Evolutionary conservation across 2,888 invertebrate genomes (phyloP).

Genomic region (Eugnorisma glareosa): DNA sequence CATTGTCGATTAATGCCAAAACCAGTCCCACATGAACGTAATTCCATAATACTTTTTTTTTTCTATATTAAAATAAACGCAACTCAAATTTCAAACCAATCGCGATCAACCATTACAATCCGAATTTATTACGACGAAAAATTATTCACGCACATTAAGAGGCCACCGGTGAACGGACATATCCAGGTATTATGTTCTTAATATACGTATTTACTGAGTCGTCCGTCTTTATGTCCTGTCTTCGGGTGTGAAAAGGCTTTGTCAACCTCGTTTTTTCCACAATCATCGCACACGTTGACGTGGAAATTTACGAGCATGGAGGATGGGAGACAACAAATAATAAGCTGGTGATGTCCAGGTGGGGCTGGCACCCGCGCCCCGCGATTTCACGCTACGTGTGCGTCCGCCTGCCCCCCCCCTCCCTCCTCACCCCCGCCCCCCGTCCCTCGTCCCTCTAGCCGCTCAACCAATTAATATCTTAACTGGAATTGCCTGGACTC

Average conservation of each 20-base stretch:
- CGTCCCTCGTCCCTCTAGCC: constrained; percentile 65
- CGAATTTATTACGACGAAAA: constrained; percentile 89
- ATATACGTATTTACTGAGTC: constrained; percentile 78
- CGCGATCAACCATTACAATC: constrained; percentile 87
- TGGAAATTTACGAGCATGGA: constrained; percentile 90
- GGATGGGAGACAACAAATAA: constrained; percentile 90
- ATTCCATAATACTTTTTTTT: constrained; percentile 71
- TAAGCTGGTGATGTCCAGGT: constrained; percentile 86
- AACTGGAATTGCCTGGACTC: constrained; percentile 83
- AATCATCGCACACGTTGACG: constrained; percentile 90
- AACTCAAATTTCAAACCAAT: constrained; percentile 85
- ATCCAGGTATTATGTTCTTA: constrained; percentile 76
- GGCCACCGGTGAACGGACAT: constrained; percentile 77
- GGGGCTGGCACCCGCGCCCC: constrained; percentile 85
- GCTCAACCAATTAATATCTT: constrained; percentile 87
- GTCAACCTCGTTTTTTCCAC: constrained; percentile 87
- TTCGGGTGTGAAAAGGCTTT: constrained; percentile 87
- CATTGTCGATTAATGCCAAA: constrained; percentile 78
- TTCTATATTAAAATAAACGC: constrained; percentile 81
- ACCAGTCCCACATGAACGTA: constrained; percentile 76
- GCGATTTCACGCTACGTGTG: constrained; percentile 90
- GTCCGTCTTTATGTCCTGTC: constrained; percentile 83
- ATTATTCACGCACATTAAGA: constrained; percentile 88
- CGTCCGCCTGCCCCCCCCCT: constrained; percentile 74
- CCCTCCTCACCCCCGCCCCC: constrained; percentile 57